These are phyloP conservation scores for Dinocampus coccinellae DNA, from an alignment of 2,888 invertebrate species.

Conservation along the genomic window DNA sequence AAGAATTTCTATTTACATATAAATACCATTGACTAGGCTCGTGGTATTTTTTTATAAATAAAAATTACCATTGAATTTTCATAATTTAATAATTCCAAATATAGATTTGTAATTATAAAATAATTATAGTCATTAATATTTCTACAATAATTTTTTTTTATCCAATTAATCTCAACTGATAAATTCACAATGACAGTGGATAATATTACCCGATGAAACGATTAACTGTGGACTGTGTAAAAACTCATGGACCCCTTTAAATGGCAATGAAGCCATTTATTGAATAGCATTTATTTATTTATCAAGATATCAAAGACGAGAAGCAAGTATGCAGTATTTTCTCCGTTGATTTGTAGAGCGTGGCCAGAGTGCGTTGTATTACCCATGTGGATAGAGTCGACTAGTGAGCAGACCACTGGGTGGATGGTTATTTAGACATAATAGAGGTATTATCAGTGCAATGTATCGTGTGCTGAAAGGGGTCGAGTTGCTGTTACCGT, in stretches of 20 bases:
- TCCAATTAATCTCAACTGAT: not conserved
- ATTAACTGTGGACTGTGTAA: not conserved
- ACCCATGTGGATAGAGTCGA: constrained; percentile 51
- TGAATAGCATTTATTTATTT: not conserved
- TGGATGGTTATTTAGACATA: constrained; percentile 51
- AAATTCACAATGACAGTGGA: not conserved
- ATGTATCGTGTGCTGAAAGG: constrained; percentile 42
- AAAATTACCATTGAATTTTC: too few species aligned
- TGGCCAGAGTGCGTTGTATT: constrained; percentile 58
- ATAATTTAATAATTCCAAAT: not conserved
- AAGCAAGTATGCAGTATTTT: constrained; percentile 47
- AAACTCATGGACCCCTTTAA: not conserved
- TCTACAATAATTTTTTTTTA: not conserved
- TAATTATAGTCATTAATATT: not conserved
- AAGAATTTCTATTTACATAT: too few species aligned
- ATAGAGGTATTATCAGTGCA: constrained; percentile 52
- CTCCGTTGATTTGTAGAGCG: constrained; percentile 66
- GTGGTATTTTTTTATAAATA: too few species aligned
- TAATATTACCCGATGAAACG: not conserved
- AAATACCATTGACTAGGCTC: too few species aligned
- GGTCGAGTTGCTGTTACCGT: not conserved
- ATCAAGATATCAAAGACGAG: not conserved
- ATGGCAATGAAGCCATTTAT: not conserved
- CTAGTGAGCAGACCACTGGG: constrained; percentile 21
- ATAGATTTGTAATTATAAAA: not conserved